Conservation (phyloP, 2,797 vertebrate species). For the Acanthurus lineatus region DNA sequence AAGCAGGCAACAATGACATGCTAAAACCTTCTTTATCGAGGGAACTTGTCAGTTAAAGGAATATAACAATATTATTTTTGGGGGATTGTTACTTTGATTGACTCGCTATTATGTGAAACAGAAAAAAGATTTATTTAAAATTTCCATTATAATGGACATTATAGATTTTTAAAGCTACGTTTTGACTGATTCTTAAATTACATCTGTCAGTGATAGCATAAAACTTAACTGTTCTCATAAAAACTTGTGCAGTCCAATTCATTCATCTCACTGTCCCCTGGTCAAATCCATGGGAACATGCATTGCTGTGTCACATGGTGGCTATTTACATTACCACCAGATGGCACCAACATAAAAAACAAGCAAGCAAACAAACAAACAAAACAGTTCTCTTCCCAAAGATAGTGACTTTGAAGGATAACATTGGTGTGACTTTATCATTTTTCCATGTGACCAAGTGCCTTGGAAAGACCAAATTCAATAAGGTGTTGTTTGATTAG, state of each 20-base stretch:
- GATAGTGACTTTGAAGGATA: neutral
- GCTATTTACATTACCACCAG: neutral
- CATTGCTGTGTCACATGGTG: too few species aligned
- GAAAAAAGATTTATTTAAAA: too few species aligned
- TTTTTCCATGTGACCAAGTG: too few species aligned
- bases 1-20: constrained; percentile 19
- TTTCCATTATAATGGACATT: neutral
- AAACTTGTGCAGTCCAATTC: neutral
- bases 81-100: neutral
- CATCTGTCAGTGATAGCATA: neutral
- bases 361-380: too few species aligned
- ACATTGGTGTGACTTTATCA: neutral
- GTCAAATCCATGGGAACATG: neutral
- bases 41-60: neutral
- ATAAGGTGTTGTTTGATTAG: too few species aligned
- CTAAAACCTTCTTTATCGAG: constrained; percentile 2
- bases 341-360: neutral
- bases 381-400: neutral
- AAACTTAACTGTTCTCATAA: neutral
- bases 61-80: neutral
- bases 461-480: too few species aligned
- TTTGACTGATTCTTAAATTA: neutral
- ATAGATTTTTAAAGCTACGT: neutral
- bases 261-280: neutral
- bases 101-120: neutral